phyloP scores from a whole-genome alignment of 1,140 invertebrate genomes.

The Philaenus spumarius region DNA sequence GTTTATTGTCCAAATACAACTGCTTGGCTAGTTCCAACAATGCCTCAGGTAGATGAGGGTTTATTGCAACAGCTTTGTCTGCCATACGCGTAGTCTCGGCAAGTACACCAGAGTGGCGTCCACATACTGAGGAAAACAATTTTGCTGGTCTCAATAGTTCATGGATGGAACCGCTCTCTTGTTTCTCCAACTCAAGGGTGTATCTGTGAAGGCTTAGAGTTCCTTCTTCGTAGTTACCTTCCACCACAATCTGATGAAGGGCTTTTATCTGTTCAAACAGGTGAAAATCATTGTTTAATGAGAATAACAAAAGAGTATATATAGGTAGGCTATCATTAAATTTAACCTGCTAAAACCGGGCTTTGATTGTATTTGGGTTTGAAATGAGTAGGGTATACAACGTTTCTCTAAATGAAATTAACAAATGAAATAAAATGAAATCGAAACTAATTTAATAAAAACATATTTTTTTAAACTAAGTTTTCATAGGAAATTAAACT shows the following conservation, averaged over 20 bases:
- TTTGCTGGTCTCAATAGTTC: constrained; percentile 32
- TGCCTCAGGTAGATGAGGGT: constrained; percentile 57
- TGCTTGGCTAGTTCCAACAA: constrained; percentile 78
- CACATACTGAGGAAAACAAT: constrained; percentile 71
- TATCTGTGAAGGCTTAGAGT: constrained; percentile 58
- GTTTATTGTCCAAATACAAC: constrained; percentile 59
- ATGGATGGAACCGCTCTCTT: constrained; percentile 62
- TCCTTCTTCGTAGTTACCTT: constrained; percentile 67
- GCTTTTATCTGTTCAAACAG: constrained; percentile 51
- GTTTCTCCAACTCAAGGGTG: constrained; percentile 55
- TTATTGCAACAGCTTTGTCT: constrained; percentile 55
- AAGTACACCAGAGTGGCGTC: constrained; percentile 60
- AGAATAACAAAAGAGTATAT: no score
- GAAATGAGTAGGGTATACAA: no score
- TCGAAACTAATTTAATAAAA: no score
- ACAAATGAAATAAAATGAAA: no score
- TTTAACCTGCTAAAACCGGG: no score
- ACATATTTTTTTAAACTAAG: no score
- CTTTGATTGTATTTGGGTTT: no score
- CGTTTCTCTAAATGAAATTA: no score
- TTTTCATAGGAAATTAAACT: no score
- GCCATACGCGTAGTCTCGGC: constrained; percentile 48
- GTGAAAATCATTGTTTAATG: neutral
- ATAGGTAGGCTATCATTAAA: no score
- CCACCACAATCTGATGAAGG: constrained; percentile 64